These are phyloP conservation scores for Ophioderma brevispina DNA, from an alignment of 35 echinoderm and acorn worm species.

Conservation along the genomic window DNA sequence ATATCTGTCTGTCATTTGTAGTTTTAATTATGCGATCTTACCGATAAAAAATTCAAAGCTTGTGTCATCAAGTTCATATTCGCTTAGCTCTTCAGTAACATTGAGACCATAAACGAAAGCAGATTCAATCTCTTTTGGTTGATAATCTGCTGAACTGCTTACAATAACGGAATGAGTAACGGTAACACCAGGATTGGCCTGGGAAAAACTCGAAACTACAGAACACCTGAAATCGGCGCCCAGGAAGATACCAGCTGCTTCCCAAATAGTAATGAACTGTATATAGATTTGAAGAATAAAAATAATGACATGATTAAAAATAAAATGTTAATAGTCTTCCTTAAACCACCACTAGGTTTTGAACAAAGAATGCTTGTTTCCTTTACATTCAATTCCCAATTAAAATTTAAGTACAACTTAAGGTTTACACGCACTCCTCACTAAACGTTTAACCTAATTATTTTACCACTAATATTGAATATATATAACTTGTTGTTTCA, in stretches of 20 bases:
- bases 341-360: too few species aligned
- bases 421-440: too few species aligned
- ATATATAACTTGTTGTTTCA: too few species aligned
- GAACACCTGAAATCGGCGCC: background rate
- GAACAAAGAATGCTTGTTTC: too few species aligned
- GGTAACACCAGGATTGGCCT: background rate
- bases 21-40: background rate
- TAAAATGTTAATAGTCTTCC: too few species aligned
- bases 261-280: background rate
- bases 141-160: background rate
- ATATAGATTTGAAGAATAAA: too few species aligned
- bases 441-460: too few species aligned
- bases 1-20: too few species aligned
- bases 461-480: too few species aligned
- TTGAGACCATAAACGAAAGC: constrained; percentile 3
- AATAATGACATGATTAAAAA: too few species aligned
- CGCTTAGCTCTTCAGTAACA: background rate
- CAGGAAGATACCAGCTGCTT: background rate
- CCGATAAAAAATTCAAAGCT: background rate
- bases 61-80: background rate
- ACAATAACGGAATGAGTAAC: background rate
- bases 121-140: background rate
- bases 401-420: too few species aligned
- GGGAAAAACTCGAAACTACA: background rate
- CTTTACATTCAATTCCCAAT: too few species aligned